Conservation (phyloP, 2,797 vertebrate genomes). For the Halcyon leucocephala region DNA sequence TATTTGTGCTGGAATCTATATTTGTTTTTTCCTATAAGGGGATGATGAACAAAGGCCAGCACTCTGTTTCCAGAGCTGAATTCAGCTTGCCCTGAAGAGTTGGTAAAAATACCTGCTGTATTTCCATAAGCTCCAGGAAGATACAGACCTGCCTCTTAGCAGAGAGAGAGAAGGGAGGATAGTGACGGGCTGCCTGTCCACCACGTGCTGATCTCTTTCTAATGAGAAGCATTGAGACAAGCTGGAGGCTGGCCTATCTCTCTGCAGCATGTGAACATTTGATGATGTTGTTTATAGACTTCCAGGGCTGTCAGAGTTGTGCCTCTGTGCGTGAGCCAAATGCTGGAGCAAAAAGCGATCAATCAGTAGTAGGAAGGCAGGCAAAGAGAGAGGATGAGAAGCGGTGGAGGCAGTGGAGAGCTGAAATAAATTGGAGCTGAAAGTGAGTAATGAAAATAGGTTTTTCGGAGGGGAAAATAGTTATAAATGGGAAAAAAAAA, state of each 20-base stretch:
- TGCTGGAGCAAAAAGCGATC: neutral
- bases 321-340: neutral
- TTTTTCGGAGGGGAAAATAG: neutral
- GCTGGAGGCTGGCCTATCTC: slow-evolving; percentile 32
- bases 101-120: neutral
- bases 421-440: neutral
- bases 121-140: neutral
- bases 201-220: neutral
- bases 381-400: neutral
- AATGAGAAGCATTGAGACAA: neutral
- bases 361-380: neutral
- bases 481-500: neutral
- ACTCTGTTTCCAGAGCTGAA: neutral
- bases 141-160: neutral
- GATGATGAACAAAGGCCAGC: neutral
- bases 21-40: neutral
- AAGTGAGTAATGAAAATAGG: neutral
- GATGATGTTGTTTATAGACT: slow-evolving; percentile 40
- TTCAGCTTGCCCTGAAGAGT: neutral
- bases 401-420: neutral
- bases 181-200: neutral
- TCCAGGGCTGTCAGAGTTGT: neutral
- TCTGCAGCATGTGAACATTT: neutral
- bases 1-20: neutral
- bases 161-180: neutral